Conservation (phyloP, 2,113 vertebrate genomes). For the Coturnix japonica region DNA sequence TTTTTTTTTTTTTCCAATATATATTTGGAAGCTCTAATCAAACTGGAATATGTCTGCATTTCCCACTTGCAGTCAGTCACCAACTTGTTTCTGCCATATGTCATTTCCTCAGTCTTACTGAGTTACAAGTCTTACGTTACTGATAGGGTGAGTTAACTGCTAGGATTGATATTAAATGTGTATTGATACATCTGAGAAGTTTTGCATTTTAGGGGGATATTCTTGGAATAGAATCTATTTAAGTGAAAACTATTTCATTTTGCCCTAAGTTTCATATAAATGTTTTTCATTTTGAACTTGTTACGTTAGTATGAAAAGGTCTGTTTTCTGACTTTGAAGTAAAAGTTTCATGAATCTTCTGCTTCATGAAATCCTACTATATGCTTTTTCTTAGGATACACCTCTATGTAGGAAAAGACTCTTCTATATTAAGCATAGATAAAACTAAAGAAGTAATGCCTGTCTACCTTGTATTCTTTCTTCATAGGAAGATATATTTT, state of each 20-base stretch:
- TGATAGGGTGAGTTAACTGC: slow-evolving; percentile 2
- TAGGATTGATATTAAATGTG: not conserved
- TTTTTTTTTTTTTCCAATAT: not conserved
- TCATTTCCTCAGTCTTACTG: slow-evolving; percentile 38
- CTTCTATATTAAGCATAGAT: not conserved
- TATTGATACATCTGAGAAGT: not conserved
- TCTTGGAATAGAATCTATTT: not conserved
- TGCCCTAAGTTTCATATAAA: not conserved
- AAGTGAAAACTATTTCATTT: not conserved
- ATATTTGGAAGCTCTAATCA: not conserved
- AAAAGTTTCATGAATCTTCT: not conserved
- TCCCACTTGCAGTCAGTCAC: slow-evolving; percentile 49
- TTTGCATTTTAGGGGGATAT: not conserved
- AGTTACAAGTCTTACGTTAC: too few species aligned
- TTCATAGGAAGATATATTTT: not conserved
- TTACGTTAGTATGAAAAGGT: not conserved
- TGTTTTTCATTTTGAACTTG: not conserved
- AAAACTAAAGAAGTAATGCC: not conserved
- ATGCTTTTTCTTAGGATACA: not conserved
- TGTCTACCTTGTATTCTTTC: not conserved
- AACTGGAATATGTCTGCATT: slow-evolving; percentile 30
- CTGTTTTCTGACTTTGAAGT: not conserved
- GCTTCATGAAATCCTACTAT: not conserved
- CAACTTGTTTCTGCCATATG: slow-evolving; percentile 30
- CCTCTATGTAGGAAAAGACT: not conserved